Percentiles rank a stretch among this genome's conserved stretches.
phyloP scores from a whole-genome alignment of 2,888 invertebrate genomes.

The Ephialtes manifestator region DNA sequence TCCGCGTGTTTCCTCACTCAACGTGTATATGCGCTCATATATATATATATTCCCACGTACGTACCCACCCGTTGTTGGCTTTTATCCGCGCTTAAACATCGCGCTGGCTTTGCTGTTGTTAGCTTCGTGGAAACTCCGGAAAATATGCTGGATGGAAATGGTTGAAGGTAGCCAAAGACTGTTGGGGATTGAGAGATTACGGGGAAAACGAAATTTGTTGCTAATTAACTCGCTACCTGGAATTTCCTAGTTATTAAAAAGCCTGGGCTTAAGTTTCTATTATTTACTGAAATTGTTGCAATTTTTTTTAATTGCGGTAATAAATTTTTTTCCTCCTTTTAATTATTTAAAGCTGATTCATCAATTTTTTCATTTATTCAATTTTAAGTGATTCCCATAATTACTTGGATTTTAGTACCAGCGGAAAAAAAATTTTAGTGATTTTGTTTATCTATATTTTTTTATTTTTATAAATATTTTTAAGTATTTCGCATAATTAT shows the following conservation, averaged over 20 bases:
- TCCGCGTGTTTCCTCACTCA: conserved; percentile 74
- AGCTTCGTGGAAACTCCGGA: conserved; percentile 75
- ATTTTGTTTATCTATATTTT: too few species aligned
- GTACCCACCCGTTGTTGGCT: conserved; percentile 73
- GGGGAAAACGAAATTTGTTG: conserved; percentile 14
- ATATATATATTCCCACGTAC: background rate
- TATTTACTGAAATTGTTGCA: background rate
- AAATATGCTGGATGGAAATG: conserved; percentile 57
- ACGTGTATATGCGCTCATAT: conserved; percentile 34
- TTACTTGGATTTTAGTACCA: too few species aligned
- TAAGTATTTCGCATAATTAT: too few species aligned
- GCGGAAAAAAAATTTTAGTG: too few species aligned
- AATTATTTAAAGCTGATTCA: background rate
- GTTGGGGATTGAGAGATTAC: conserved; percentile 45
- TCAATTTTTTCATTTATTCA: too few species aligned
- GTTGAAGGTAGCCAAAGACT: conserved; percentile 17
- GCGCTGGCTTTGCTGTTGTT: conserved; percentile 73
- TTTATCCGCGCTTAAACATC: conserved; percentile 79
- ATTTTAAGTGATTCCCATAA: too few species aligned
- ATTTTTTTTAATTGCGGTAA: background rate
- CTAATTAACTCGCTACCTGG: background rate
- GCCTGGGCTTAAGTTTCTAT: background rate
- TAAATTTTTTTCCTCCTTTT: background rate
- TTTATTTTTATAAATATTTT: too few species aligned
- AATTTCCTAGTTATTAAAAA: background rate